Conservation (phyloP, 2,797 vertebrate species). For the Synanceia verrucosa region DNA sequence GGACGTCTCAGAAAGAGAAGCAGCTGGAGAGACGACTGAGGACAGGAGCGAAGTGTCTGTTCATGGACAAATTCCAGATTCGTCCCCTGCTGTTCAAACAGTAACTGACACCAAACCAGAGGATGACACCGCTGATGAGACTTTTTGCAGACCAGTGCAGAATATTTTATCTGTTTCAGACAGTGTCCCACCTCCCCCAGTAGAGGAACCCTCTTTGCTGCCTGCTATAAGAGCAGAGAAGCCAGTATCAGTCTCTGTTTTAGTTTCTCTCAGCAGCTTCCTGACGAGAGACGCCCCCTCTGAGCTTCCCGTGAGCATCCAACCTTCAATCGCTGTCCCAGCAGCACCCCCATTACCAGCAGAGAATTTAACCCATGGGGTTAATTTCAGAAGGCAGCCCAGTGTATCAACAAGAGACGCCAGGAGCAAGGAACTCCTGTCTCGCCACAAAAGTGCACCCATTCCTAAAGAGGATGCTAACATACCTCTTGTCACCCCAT, state of each 20-base stretch:
- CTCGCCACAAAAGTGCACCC: conserved; percentile 81
- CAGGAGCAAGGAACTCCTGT: conserved; percentile 81
- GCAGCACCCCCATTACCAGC: conserved; percentile 46
- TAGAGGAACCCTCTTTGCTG: conserved; percentile 23
- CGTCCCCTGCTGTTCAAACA: conserved; percentile 3
- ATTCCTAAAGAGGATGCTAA: conserved; percentile 89
- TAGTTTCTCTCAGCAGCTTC: conserved; percentile 7
- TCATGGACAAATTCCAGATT: conserved; percentile 22
- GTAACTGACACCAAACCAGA: conserved; percentile 5
- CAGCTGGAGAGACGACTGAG: conserved; percentile 6
- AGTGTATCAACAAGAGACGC: conserved; percentile 67
- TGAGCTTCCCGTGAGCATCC: conserved; percentile 23
- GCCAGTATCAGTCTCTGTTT: conserved; percentile 2
- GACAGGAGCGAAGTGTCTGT: conserved; percentile 7
- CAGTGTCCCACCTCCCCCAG: conserved; percentile 19
- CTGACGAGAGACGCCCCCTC: conserved; percentile 24
- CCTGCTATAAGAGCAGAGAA: conserved; percentile 30
- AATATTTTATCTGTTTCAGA: conserved; percentile 22
- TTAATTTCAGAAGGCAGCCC: conserved; percentile 78
- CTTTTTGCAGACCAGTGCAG: conserved; percentile 9
- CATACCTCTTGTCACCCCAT: conserved; percentile 93
- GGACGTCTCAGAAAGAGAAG: conserved; percentile 4
- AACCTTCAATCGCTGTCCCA: conserved; percentile 27
- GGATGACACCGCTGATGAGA: conserved; percentile 7
- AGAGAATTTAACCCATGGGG: conserved; percentile 67